Conservation (phyloP, 2,797 vertebrate species). For the Malurus splendens region DNA sequence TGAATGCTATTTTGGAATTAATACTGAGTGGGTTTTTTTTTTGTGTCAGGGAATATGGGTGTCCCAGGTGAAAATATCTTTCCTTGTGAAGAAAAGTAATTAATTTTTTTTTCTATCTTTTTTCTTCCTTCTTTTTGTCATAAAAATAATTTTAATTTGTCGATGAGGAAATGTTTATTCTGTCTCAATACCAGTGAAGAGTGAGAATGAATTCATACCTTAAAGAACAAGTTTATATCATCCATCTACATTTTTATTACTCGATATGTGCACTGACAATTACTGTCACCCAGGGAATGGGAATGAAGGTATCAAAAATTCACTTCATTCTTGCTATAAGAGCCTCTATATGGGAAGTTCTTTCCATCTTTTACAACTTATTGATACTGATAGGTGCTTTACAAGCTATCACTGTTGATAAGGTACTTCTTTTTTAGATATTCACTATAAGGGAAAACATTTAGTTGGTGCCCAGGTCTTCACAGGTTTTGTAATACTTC, state of each 20-base stretch:
- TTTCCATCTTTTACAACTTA: background rate
- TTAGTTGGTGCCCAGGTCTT: background rate
- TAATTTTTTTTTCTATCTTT: background rate
- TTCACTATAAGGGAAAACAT: background rate
- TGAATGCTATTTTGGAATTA: constrained; percentile 24
- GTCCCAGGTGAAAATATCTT: background rate
- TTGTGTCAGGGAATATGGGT: background rate
- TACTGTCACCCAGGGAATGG: constrained; percentile 3
- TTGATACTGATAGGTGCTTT: background rate
- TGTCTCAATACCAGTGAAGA: background rate
- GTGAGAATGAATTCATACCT: background rate
- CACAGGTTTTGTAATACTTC: background rate
- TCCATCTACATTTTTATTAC: constrained; percentile 30
- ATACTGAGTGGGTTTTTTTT: background rate
- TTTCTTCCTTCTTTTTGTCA: background rate
- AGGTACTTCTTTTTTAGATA: background rate
- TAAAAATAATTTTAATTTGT: background rate
- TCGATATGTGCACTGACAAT: background rate
- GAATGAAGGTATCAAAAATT: constrained; percentile 55
- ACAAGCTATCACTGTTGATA: background rate
- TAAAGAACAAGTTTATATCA: constrained; percentile 15
- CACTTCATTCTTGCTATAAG: constrained; percentile 4
- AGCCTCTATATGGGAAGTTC: constrained; percentile 9
- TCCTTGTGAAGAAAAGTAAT: background rate
- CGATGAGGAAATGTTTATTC: background rate